phyloP scores from a whole-genome alignment of 2,113 vertebrate genomes.

The Antechinus flavipes region DNA sequence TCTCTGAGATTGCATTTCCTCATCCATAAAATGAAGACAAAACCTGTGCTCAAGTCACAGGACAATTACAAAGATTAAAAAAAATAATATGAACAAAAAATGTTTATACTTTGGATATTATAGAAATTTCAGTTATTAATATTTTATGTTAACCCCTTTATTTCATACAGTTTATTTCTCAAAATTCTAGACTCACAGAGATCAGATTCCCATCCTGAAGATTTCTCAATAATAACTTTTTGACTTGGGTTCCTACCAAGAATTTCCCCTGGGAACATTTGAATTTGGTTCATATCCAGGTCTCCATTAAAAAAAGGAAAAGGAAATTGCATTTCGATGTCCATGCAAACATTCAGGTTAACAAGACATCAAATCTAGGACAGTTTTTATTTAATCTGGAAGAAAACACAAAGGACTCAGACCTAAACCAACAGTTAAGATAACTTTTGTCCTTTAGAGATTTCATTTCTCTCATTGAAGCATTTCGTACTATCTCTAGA shows the following conservation, averaged over 20 bases:
- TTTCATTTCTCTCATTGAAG: background rate
- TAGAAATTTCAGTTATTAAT: background rate
- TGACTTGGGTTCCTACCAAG: background rate
- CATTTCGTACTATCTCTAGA: background rate
- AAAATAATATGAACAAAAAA: background rate
- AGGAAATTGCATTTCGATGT: background rate
- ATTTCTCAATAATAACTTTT: background rate
- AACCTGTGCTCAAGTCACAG: background rate
- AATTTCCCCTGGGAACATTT: background rate
- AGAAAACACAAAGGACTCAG: background rate
- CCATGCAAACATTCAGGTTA: background rate
- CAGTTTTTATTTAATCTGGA: background rate
- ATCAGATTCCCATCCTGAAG: background rate
- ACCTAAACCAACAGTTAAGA: background rate
- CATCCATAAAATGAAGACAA: background rate
- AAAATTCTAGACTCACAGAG: background rate
- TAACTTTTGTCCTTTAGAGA: background rate
- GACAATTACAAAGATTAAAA: background rate
- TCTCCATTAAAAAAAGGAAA: background rate
- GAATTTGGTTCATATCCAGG: background rate
- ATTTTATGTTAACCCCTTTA: background rate
- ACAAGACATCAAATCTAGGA: background rate
- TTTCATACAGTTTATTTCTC: background rate
- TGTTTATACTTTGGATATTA: background rate
- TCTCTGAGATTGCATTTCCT: background rate